A percentile compares a stretch with the other conserved stretches of the same genome.
These are phyloP conservation scores for Eucera pruinosa DNA, from an alignment of 2,888 invertebrate species.

Conservation along the genomic window DNA sequence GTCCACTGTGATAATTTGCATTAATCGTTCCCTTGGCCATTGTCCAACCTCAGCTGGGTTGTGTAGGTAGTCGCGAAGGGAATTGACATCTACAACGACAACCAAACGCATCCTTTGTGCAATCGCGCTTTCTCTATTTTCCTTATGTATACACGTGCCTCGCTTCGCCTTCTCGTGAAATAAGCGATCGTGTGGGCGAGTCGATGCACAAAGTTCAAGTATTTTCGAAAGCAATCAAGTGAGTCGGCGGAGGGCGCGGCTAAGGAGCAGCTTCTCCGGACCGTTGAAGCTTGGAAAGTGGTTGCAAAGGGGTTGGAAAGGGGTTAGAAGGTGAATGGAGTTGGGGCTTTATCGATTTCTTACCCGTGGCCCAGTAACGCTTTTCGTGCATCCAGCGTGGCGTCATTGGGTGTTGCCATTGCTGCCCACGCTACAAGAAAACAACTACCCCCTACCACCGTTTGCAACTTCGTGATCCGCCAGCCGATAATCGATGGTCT, in stretches of 20 bases:
- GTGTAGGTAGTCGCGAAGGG: neutral
- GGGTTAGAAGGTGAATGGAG: conserved; percentile 61
- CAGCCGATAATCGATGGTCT: conserved; percentile 28
- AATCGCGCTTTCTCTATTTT: conserved; percentile 2
- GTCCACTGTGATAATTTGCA: conserved; percentile 36
- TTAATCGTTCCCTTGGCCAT: conserved; percentile 55
- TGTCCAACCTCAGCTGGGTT: conserved; percentile 35
- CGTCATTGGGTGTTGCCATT: conserved; percentile 71
- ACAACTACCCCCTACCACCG: conserved; percentile 22
- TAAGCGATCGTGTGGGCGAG: neutral
- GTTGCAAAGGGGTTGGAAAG: conserved; percentile 41
- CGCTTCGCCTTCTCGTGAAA: neutral
- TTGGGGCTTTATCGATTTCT: conserved; percentile 83
- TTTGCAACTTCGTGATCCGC: conserved; percentile 1
- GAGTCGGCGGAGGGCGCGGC: conserved; percentile 74
- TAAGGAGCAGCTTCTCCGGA: conserved; percentile 72
- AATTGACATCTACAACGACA: neutral
- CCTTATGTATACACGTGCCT: neutral
- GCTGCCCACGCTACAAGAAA: conserved; percentile 33
- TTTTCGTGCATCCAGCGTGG: conserved; percentile 69
- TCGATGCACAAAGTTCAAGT: conserved; percentile 40
- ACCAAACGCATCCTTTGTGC: neutral
- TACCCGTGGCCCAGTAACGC: conserved; percentile 82
- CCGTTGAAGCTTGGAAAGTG: conserved; percentile 65
- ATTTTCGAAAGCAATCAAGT: conserved; percentile 70